Conservation (phyloP, 1,140 invertebrate genomes). For the Chlorops oryzae region DNA sequence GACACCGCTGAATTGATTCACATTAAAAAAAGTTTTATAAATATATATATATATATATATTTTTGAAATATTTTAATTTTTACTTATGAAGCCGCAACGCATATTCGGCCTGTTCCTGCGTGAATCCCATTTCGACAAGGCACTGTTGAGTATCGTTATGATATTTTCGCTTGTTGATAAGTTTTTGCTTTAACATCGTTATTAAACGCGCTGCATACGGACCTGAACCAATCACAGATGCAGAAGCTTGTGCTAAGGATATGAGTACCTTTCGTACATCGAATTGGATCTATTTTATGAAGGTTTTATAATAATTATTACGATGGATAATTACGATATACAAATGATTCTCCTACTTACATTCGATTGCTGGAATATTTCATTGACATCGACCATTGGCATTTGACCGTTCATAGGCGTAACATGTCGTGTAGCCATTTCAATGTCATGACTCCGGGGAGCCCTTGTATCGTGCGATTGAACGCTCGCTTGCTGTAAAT, state of each 20-base stretch:
- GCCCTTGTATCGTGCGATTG: constrained; percentile 29
- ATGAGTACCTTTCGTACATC: constrained; percentile 46
- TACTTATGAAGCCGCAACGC: constrained; percentile 32
- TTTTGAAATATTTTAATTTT: not conserved
- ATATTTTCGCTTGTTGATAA: constrained; percentile 38
- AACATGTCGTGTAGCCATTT: constrained; percentile 33
- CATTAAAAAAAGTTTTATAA: not conserved
- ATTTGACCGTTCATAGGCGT: constrained; percentile 16
- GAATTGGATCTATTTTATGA: constrained; percentile 33
- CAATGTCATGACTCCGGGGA: constrained; percentile 32
- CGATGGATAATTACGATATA: not conserved
- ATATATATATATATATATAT: too few species aligned
- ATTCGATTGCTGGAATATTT: constrained; percentile 45
- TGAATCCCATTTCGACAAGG: constrained; percentile 45
- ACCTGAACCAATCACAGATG: constrained; percentile 37
- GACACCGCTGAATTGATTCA: constrained; percentile 18
- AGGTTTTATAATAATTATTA: not conserved
- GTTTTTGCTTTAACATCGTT: constrained; percentile 41
- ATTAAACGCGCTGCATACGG: constrained; percentile 42
- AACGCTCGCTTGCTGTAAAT: constrained; percentile 21
- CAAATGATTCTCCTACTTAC: constrained; percentile 19
- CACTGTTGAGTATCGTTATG: constrained; percentile 41
- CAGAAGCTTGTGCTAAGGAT: constrained; percentile 41
- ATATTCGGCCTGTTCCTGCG: constrained; percentile 28
- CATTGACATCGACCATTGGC: constrained; percentile 42